A percentile compares a stretch with the other conserved stretches of the same genome.
Evolutionary conservation across 2,113 vertebrate species (phyloP).

Genomic region (Lanius collurio): DNA sequence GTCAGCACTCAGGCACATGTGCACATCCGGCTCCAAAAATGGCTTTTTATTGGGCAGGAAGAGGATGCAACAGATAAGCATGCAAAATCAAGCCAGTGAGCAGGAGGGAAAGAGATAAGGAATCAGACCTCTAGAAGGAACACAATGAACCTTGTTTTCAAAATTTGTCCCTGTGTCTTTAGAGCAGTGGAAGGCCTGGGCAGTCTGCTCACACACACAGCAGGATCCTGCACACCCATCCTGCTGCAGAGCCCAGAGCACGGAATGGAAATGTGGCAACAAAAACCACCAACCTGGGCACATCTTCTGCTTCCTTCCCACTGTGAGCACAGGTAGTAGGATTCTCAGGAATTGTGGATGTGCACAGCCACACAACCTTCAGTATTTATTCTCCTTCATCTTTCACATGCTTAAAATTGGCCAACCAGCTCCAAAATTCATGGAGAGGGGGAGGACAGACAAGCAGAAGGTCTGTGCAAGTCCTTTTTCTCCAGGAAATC

Average conservation of each 20-base stretch:
- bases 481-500: background rate
- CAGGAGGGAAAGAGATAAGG: slow-evolving; percentile 44
- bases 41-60: slow-evolving; percentile 55
- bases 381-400: background rate
- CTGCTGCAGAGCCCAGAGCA: background rate
- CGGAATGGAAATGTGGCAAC: background rate
- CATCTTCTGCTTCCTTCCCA: background rate
- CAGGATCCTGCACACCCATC: background rate
- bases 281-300: background rate
- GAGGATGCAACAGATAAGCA: slow-evolving; percentile 43
- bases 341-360: background rate
- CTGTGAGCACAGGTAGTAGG: background rate
- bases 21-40: slow-evolving; percentile 28
- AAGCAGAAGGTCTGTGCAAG: background rate
- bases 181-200: background rate
- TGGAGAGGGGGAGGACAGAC: background rate
- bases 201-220: background rate
- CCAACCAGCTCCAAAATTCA: background rate
- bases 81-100: slow-evolving; percentile 3
- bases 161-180: background rate
- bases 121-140: slow-evolving; percentile 12
- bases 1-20: slow-evolving; percentile 5
- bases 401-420: background rate
- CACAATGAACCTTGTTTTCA: background rate
- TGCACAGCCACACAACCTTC: background rate